phyloP scores from a whole-genome alignment of 2,113 vertebrate species.

The Macquaria australasica region DNA sequence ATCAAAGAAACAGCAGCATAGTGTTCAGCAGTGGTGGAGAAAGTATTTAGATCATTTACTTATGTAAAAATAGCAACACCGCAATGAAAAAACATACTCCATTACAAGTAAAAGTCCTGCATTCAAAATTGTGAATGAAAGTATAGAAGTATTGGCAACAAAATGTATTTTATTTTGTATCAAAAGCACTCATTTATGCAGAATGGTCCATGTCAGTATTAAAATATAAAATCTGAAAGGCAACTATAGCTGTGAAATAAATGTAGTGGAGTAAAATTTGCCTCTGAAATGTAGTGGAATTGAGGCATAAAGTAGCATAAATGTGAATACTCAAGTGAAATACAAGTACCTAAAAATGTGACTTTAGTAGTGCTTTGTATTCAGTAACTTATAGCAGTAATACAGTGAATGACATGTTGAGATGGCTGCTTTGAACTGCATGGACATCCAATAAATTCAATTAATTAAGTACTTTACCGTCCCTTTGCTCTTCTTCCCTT shows the following conservation, averaged over 20 bases:
- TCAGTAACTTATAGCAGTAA: neutral
- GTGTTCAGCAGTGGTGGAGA: neutral
- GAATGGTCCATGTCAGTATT: neutral
- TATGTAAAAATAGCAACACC: neutral
- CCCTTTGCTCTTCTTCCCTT: slow-evolving; percentile 68
- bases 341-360: neutral
- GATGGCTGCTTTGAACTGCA: neutral
- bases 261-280: neutral
- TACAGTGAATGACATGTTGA: neutral
- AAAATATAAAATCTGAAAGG: neutral
- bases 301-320: neutral
- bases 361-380: neutral
- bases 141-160: too few species aligned
- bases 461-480: slow-evolving; percentile 54
- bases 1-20: slow-evolving; percentile 7
- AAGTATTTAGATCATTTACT: neutral
- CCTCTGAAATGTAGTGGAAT: neutral
- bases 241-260: neutral
- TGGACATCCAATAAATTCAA: neutral
- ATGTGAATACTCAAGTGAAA: neutral
- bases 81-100: neutral
- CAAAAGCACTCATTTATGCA: neutral
- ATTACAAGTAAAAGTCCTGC: neutral
- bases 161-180: neutral
- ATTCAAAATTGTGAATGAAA: neutral